These are phyloP conservation scores for Gulo gulo DNA, from an alignment of 2,113 vertebrate species.

Conservation along the genomic window DNA sequence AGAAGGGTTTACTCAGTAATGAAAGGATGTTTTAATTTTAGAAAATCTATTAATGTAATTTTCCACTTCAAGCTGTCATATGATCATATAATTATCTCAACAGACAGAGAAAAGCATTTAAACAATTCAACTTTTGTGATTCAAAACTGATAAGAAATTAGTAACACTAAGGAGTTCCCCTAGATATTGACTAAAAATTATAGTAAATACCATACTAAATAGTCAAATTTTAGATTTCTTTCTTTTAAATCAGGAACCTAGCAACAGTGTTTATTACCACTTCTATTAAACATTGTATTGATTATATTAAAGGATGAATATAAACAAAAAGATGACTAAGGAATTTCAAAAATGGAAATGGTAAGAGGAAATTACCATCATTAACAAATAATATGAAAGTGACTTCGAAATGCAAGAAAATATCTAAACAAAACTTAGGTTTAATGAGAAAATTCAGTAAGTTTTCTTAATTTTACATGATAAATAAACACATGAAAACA, in stretches of 20 bases:
- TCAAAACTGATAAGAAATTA: not conserved
- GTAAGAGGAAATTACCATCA: not conserved
- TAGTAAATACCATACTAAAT: not conserved
- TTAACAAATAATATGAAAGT: not conserved
- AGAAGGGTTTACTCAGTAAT: not conserved
- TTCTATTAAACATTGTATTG: not conserved
- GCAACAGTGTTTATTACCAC: not conserved
- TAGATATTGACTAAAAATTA: not conserved
- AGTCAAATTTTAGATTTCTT: not conserved
- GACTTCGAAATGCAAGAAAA: not conserved
- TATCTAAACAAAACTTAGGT: not conserved
- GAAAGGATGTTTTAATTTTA: constrained; percentile 30
- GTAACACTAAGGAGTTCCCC: not conserved
- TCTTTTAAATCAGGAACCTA: not conserved
- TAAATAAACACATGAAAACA: not conserved
- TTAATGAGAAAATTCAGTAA: not conserved
- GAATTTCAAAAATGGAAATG: not conserved
- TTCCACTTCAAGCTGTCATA: not conserved
- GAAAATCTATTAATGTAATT: not conserved
- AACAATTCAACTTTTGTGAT: not conserved
- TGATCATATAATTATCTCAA: not conserved
- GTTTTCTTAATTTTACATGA: not conserved
- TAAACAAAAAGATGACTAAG: not conserved
- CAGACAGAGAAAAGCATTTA: not conserved
- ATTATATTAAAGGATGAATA: not conserved